Evolutionary conservation across 2,888 invertebrate genomes (phyloP), one percentile per base, ranked within the genome.

Genomic region (Dolomedes plantarius): DNA sequence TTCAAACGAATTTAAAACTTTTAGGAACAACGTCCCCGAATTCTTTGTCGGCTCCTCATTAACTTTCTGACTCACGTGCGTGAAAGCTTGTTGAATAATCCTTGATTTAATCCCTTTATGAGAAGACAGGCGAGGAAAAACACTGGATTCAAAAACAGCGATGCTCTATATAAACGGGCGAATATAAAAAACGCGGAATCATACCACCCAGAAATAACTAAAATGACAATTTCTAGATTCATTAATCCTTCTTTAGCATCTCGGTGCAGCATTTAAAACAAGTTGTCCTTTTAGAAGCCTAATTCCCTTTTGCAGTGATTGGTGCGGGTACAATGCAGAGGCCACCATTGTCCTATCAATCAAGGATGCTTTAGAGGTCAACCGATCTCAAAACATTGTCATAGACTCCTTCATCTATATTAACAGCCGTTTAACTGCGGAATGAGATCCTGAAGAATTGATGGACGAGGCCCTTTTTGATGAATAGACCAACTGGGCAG

Each of bases 351-450:
- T 41, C 46, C 65, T 32, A 80, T 80, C 50, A 64, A 80, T 80
- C 79, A 80, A 31, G n/a, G 27, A 50, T 80, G 46, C 72, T 67
- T 41, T 69, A 3, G 67, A 73, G 65, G 67, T 80, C 64, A 50
- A 56, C 65, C 36, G 78, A 78, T 78, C 71, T 39, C 64, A 41
- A 78, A 71, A 64, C 41, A 76, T 46, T 76, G 76, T 67, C 76
- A 76, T 67, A 13, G 19, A 39, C 74, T 81, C 68, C 41, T 74
- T 74, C 81, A 39, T 81, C 81, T 81, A 31, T 74, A 81, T 81
- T 74, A 81, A 74, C 74, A 81, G 29, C 46, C 56, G 68, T 74
- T 68, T 36, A 69, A 39, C 74, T 29, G 2, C 19, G 68, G 68
- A 81, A 74, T 62, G 56, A 46, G 39, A 72, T 65, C 31, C 64